A percentile compares a stretch with the other conserved stretches of the same genome.
phyloP scores from a whole-genome alignment of 2,113 vertebrate species.

The Lipotes vexillifer region DNA sequence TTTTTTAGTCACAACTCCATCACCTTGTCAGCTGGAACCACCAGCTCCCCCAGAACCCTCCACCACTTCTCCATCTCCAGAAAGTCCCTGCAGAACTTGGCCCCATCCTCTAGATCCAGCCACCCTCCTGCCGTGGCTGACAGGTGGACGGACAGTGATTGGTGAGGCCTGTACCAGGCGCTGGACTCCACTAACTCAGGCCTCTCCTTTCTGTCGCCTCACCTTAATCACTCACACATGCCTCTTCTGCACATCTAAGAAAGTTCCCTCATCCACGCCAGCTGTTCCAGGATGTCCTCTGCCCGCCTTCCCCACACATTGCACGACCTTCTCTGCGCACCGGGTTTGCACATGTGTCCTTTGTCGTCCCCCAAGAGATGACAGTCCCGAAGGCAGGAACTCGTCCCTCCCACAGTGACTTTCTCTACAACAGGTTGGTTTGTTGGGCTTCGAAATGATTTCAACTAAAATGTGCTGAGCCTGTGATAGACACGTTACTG shows the following conservation, averaged over 20 bases:
- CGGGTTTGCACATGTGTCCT: neutral
- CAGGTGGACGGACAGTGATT: neutral
- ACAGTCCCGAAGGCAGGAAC: neutral
- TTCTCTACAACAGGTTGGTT: neutral
- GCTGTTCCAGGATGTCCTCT: neutral
- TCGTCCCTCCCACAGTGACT: neutral
- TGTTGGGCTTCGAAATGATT: neutral
- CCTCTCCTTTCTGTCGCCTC: neutral
- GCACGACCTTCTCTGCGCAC: neutral
- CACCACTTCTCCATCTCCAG: constrained; percentile 5
- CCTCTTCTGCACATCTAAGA: no score
- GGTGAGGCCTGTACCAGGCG: neutral
- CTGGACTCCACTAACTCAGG: neutral
- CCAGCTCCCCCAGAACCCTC: constrained; percentile 46
- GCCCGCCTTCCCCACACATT: neutral
- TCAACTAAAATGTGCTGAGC: neutral
- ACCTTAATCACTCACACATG: neutral
- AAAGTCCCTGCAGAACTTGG: neutral
- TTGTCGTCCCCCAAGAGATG: neutral
- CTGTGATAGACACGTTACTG: neutral
- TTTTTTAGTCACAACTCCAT: constrained; percentile 72
- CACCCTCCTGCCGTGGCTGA: rapidly evolving
- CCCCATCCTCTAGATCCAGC: neutral
- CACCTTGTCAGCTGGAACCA: constrained; percentile 67
- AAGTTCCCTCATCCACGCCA: neutral